A percentile compares a stretch with the other conserved stretches of the same genome.
These are phyloP conservation scores for Clanis bilineata DNA, from an alignment of 2,888 invertebrate species.

Conservation along the genomic window DNA sequence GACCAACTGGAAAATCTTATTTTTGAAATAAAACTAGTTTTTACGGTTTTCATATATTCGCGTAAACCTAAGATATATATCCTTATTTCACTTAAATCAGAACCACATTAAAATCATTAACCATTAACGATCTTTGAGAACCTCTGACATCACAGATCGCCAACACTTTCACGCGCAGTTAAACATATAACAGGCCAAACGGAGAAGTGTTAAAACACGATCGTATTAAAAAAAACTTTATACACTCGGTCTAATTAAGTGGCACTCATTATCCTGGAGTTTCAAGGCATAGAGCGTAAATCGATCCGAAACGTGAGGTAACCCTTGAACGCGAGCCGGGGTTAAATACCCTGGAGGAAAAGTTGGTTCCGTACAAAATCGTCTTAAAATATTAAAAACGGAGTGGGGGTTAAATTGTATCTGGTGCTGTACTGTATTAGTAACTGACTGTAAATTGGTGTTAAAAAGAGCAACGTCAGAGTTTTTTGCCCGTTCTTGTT, in stretches of 20 bases:
- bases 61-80: too few species aligned
- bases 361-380: neutral
- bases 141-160: neutral
- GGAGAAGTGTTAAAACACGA: constrained; percentile 1
- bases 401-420: too few species aligned
- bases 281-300: constrained; percentile 11
- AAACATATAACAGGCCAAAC: constrained; percentile 4
- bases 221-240: constrained; percentile 7
- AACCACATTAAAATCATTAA: neutral
- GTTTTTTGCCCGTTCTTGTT: too few species aligned
- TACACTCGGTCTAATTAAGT: constrained; percentile 9
- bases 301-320: constrained; percentile 7
- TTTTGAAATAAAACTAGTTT: too few species aligned
- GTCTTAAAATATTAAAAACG: too few species aligned
- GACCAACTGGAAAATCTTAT: too few species aligned
- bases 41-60: too few species aligned
- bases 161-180: constrained; percentile 2
- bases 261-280: constrained; percentile 10
- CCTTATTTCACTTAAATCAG: too few species aligned
- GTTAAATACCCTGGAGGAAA: neutral
- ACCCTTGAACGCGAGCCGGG: neutral
- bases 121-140: neutral
- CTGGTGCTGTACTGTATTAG: too few species aligned
- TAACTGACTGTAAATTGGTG: too few species aligned
- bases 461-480: too few species aligned